These are phyloP conservation scores for Eupithecia abbreviata DNA, from an alignment of 2,888 invertebrate species.

Conservation along the genomic window DNA sequence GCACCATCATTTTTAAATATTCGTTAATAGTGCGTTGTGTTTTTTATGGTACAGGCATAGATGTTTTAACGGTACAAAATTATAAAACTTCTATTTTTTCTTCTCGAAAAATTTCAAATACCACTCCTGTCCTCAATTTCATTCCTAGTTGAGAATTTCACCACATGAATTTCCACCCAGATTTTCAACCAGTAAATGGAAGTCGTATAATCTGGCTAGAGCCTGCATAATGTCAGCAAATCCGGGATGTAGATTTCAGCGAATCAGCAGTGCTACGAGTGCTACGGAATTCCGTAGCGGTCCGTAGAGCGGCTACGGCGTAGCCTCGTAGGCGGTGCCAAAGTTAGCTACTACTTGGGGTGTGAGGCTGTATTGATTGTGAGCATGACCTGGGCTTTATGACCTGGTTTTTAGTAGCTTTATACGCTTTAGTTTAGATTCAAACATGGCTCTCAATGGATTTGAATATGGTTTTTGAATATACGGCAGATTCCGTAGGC, in stretches of 20 bases:
- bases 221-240: conserved; percentile 22
- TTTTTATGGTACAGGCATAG: neutral
- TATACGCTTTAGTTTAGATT: neutral
- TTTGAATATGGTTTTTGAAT: neutral
- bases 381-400: conserved; percentile 50
- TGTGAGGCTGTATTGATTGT: conserved; percentile 68
- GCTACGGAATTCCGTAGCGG: conserved; percentile 43
- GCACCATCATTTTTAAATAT: too few species aligned
- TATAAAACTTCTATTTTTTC: neutral
- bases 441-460: neutral
- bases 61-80: neutral
- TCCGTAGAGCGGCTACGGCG: conserved; percentile 54
- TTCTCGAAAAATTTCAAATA: neutral
- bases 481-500: neutral
- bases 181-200: conserved; percentile 1
- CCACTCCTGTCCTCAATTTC: neutral
- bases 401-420: conserved; percentile 38
- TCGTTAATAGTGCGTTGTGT: neutral
- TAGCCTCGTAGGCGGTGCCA: conserved; percentile 69
- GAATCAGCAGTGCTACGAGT: conserved; percentile 41
- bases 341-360: conserved; percentile 66
- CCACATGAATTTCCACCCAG: neutral
- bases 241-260: conserved; percentile 41
- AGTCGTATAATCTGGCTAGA: conserved; percentile 10
- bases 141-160: conserved; percentile 5